Conservation (phyloP, 2,797 vertebrate species). For the Pampus argenteus region DNA sequence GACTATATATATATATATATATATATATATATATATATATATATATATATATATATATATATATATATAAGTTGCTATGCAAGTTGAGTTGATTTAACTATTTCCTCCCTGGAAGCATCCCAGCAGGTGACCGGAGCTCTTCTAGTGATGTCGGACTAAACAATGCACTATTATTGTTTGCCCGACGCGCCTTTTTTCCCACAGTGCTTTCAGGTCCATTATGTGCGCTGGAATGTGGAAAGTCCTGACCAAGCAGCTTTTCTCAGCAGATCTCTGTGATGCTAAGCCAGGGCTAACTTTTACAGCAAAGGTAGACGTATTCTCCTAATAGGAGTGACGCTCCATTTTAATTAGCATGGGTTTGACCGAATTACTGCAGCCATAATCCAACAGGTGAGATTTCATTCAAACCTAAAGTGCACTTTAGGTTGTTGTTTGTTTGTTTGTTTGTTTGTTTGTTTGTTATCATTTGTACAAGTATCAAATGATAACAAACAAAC, state of each 20-base stretch:
- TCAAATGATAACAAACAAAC: too few species aligned
- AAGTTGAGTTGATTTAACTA: slow-evolving; percentile 1
- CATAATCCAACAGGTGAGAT: too few species aligned
- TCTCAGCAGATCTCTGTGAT: slow-evolving; percentile 29
- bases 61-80: not conserved
- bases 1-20: too few species aligned
- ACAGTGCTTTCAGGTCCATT: slow-evolving; percentile 33
- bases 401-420: too few species aligned
- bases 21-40: too few species aligned
- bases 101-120: not conserved
- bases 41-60: too few species aligned
- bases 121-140: slow-evolving; percentile 6
- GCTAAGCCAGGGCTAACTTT: slow-evolving; percentile 2
- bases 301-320: not conserved
- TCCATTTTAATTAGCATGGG: not conserved
- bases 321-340: not conserved
- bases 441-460: too few species aligned
- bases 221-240: slow-evolving; percentile 42
- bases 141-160: slow-evolving; percentile 4
- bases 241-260: slow-evolving; percentile 45
- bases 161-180: slow-evolving; percentile 30
- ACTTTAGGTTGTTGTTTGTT: too few species aligned
- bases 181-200: slow-evolving; percentile 35
- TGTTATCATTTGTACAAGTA: too few species aligned
- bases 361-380: not conserved